Conservation (phyloP, 2,797 vertebrate genomes). For the Amniataba percoides region DNA sequence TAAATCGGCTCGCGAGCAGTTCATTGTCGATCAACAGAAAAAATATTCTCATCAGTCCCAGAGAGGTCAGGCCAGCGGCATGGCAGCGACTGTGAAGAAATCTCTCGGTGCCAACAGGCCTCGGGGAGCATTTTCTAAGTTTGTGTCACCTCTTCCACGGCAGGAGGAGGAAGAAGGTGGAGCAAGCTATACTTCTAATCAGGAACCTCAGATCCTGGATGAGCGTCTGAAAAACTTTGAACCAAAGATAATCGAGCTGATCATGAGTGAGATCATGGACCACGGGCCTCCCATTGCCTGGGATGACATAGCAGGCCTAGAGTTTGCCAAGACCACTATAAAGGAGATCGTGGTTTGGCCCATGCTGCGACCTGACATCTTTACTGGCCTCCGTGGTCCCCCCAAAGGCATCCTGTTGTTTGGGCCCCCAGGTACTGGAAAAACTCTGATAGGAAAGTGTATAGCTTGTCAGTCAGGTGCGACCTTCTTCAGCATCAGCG, state of each 20-base stretch:
- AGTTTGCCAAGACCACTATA: slow-evolving; percentile 97
- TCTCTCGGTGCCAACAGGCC: slow-evolving; percentile 93
- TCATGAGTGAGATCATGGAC: slow-evolving; percentile 98
- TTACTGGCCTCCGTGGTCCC: slow-evolving; percentile 94
- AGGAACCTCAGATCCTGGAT: slow-evolving; percentile 83
- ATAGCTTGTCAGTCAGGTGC: slow-evolving; percentile 97
- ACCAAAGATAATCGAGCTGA: slow-evolving; percentile 95
- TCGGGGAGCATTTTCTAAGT: slow-evolving; percentile 91
- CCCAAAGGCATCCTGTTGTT: slow-evolving; percentile 97
- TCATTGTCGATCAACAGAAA: slow-evolving; percentile 91
- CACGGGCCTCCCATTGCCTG: slow-evolving; percentile 92
- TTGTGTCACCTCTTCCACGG: slow-evolving; percentile 91
- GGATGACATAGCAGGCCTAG: slow-evolving; percentile 97
- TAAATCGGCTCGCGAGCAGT: slow-evolving; percentile 92
- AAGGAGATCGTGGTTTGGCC: slow-evolving; percentile 99
- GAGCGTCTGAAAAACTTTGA: slow-evolving; percentile 94
- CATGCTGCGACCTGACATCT: slow-evolving; percentile 97
- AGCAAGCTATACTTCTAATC: slow-evolving; percentile 4
- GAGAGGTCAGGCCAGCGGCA: slow-evolving; percentile 58
- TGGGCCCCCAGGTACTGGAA: slow-evolving; percentile 96
- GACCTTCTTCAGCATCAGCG: slow-evolving; percentile 98
- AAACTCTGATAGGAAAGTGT: slow-evolving; percentile 98
- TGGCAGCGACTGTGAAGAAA: slow-evolving; percentile 87
- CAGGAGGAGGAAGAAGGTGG: slow-evolving; percentile 85
- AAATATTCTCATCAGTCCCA: slow-evolving; percentile 86